These are phyloP conservation scores for Zapornia atra DNA, from an alignment of 2,113 vertebrate genomes.

Conservation along the genomic window DNA sequence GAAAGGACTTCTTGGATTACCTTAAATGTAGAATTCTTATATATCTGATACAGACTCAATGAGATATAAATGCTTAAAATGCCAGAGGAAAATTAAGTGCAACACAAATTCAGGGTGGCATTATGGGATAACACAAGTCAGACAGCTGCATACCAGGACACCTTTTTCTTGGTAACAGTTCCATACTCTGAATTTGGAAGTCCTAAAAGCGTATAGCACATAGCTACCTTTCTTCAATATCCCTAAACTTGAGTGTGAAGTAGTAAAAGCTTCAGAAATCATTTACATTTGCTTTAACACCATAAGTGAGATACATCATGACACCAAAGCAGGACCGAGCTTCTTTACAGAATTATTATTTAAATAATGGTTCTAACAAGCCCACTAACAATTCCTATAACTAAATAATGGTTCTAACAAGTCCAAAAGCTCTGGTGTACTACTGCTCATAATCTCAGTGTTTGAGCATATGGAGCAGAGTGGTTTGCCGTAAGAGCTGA, in stretches of 20 bases:
- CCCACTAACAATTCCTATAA: too few species aligned
- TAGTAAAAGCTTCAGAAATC: neutral
- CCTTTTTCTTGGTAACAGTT: neutral
- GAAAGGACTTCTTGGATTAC: neutral
- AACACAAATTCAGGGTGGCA: neutral
- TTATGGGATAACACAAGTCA: neutral
- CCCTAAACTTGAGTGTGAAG: neutral
- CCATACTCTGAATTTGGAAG: neutral
- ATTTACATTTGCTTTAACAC: neutral
- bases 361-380: too few species aligned
- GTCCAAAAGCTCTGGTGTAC: neutral
- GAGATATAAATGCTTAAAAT: neutral
- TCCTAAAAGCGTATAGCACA: neutral
- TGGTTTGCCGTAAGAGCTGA: neutral
- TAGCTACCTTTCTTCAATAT: neutral
- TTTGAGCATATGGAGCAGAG: neutral
- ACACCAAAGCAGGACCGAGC: neutral
- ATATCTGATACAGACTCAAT: neutral
- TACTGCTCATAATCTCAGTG: neutral
- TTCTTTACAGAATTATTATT: neutral
- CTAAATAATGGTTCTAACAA: too few species aligned
- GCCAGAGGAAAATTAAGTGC: neutral
- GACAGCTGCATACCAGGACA: neutral
- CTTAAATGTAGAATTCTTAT: neutral
- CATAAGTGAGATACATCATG: fast-evolving